Percentiles rank a stretch among this genome's conserved stretches.
These are phyloP conservation scores for Macrotis lagotis DNA, from an alignment of 2,113 vertebrate genomes.

Conservation along the genomic window DNA sequence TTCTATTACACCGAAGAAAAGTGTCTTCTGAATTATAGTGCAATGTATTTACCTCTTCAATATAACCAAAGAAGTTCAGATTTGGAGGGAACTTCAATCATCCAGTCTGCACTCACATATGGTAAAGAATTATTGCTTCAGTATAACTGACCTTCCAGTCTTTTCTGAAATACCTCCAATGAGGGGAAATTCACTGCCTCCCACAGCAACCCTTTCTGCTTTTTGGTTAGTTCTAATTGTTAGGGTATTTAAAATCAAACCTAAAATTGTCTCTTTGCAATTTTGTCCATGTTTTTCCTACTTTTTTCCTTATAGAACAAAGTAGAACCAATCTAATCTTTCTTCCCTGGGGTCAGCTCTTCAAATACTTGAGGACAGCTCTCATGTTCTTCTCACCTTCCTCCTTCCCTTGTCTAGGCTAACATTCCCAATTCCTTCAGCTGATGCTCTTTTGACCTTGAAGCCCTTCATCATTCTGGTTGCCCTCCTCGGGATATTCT, in stretches of 20 bases:
- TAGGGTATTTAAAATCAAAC: not conserved
- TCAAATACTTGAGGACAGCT: not conserved
- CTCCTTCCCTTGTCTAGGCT: not conserved
- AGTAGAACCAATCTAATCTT: not conserved
- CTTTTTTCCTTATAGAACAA: not conserved
- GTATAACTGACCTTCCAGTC: not conserved
- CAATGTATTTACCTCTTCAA: not conserved
- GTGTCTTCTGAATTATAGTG: not conserved
- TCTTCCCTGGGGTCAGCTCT: not conserved
- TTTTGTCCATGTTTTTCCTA: not conserved
- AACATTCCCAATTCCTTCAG: not conserved
- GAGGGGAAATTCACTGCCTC: not conserved
- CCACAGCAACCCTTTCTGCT: not conserved
- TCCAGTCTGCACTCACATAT: not conserved
- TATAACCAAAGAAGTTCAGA: not conserved
- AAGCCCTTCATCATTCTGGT: not conserved
- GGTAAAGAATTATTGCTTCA: not conserved
- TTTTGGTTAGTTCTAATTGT: not conserved
- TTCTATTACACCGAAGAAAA: not conserved
- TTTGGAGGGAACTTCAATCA: not conserved
- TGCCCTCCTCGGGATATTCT: not conserved
- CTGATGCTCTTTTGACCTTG: not conserved
- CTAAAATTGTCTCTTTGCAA: not conserved
- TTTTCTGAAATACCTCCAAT: not conserved
- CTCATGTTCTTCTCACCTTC: not conserved